These are phyloP conservation scores for Amblyteles armatorius DNA, from an alignment of 2,888 invertebrate genomes.

Conservation along the genomic window DNA sequence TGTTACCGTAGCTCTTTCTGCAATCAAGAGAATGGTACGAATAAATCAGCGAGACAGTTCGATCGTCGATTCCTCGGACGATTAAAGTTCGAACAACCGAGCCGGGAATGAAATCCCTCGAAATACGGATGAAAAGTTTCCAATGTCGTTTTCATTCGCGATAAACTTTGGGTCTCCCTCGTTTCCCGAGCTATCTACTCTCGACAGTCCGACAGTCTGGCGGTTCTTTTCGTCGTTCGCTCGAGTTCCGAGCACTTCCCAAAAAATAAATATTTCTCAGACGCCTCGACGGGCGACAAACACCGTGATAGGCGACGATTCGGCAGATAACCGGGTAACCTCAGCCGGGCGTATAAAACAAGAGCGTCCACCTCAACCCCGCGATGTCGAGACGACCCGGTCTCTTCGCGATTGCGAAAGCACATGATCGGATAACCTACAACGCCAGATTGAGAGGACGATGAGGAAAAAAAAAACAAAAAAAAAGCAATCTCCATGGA, in stretches of 20 bases:
- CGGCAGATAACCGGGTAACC: not conserved
- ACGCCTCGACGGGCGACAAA: not conserved
- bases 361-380: not conserved
- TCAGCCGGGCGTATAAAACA: not conserved
- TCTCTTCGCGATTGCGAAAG: constrained; percentile 4
- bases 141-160: not conserved
- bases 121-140: not conserved
- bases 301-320: not conserved
- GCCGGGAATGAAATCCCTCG: not conserved
- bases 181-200: not conserved
- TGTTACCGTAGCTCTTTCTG: not conserved
- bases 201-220: not conserved
- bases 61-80: not conserved
- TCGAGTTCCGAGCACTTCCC: not conserved
- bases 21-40: not conserved
- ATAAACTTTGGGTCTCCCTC: not conserved
- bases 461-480: not conserved
- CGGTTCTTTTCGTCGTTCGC: constrained; percentile 10
- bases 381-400: not conserved
- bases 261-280: constrained; percentile 3
- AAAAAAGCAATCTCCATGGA: not conserved
- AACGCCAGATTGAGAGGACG: not conserved
- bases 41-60: not conserved
- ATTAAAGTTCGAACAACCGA: not conserved
- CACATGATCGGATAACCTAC: constrained; percentile 7